phyloP scores from a whole-genome alignment of 1,140 invertebrate genomes.

The Bombus vancouverensis region DNA sequence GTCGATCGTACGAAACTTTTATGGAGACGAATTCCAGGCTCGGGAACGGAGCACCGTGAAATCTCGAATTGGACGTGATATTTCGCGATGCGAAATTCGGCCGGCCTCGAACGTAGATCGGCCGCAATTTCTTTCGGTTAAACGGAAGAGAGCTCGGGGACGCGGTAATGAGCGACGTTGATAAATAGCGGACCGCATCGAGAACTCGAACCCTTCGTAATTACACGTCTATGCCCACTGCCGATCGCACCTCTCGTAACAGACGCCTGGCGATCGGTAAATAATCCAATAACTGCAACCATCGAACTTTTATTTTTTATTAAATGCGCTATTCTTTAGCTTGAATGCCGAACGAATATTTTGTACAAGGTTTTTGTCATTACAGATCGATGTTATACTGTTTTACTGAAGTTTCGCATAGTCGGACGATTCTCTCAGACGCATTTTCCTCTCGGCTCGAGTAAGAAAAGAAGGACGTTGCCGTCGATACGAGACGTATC shows the following conservation, averaged over 20 bases:
- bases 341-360: not conserved
- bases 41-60: not conserved
- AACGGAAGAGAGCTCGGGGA: conserved; percentile 37
- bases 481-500: conserved; percentile 27
- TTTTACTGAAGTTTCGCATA: not conserved
- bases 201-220: conserved; percentile 65
- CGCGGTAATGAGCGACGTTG: conserved; percentile 70
- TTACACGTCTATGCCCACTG: conserved; percentile 64
- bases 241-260: conserved; percentile 47
- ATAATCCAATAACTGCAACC: conserved; percentile 2
- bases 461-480: conserved; percentile 1
- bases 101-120: conserved; percentile 8
- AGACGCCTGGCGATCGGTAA: not conserved
- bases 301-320: conserved; percentile 1
- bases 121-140: conserved; percentile 20
- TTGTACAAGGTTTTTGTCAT: not conserved
- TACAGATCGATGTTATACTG: not conserved
- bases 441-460: not conserved
- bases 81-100: not conserved
- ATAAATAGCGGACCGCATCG: conserved; percentile 67
- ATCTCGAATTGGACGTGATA: conserved; percentile 2
- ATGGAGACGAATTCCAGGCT: not conserved
- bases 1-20: not conserved
- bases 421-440: not conserved
- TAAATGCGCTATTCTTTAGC: not conserved